Evolutionary conservation across 2,113 vertebrate genomes (phyloP).

Genomic region (Triplophysa tibetana): DNA sequence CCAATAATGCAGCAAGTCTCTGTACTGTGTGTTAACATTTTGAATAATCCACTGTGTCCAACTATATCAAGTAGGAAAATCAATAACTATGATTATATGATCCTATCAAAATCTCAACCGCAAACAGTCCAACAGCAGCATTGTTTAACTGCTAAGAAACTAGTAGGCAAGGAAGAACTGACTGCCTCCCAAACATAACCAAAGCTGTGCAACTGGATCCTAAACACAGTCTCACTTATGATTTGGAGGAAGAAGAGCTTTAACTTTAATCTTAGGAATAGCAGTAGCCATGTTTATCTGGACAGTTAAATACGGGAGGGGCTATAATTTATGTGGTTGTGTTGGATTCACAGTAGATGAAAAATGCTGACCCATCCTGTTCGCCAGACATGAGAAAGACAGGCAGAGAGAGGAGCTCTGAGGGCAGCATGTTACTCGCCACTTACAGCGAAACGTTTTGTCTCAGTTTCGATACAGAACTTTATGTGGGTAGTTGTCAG

Average conservation of each 20-base stretch:
- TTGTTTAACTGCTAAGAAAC: slow-evolving; percentile 14
- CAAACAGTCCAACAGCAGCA: background rate
- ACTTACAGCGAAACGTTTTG: background rate
- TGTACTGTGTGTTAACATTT: no score
- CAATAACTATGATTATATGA: no score
- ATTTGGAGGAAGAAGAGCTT: slow-evolving; percentile 34
- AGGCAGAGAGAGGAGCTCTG: background rate
- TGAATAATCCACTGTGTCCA: no score
- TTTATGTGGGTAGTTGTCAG: background rate
- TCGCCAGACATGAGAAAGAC: background rate
- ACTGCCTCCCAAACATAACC: slow-evolving; percentile 17
- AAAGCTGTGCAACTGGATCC: background rate
- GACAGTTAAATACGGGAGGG: slow-evolving; percentile 1
- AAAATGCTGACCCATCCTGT: slow-evolving; percentile 38
- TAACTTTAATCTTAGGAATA: slow-evolving; percentile 16
- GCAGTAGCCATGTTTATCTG: slow-evolving; percentile 4
- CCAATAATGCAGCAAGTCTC: no score
- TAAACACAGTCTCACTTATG: slow-evolving; percentile 36
- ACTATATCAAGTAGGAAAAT: no score
- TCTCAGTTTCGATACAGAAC: background rate
- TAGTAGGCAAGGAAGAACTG: slow-evolving; percentile 14
- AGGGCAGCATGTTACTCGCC: background rate
- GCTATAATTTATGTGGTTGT: slow-evolving; percentile 45
- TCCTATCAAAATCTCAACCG: no score
- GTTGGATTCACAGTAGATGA: slow-evolving; percentile 47